Base-by-base conservation (phyloP, 2,888 invertebrate species). In the Drosophila merina region DNA sequence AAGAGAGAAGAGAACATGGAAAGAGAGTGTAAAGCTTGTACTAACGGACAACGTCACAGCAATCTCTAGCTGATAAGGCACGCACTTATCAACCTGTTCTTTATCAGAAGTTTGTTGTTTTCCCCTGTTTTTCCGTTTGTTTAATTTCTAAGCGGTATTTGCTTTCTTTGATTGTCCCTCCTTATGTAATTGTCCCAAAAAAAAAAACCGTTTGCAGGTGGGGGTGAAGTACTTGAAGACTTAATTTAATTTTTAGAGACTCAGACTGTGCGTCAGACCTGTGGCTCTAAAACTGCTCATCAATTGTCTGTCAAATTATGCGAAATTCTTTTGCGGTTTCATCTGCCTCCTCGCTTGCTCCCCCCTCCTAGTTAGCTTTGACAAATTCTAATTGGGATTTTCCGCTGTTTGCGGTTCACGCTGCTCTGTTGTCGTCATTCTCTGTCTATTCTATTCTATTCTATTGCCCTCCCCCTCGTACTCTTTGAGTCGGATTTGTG, bases 381-480 rank as follows among this genome's bases (percentile, higher is more conserved):
- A 70, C 69, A 74, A 71, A 72, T 82, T 75, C 57, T 72, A 72
- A 74, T 80, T 83, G 69, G 74, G 74, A 79, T 76, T 88, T 83
- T 83, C 77, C 70, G 68, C 49, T 57, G 55, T 54, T 67, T 64
- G 63, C 45, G 67, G 63, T 52, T 63, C 38, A 42, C 33, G 36
- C 30, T 50, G 28, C 50, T 40, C 30, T 50, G 28, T 54, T 40
- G 31, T 36, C 48, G 64, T 56, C 72, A 42, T 57, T 31, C 52
- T 57, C 9, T 20, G 20, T 20, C 20, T 20, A 20, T 20, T 20
- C 20, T 20, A 20, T 20, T 52, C 33, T 42, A 8, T 38, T 51
- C 10, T 10, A 3, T 7, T 20, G 28, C n/a, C 20, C 14, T 36
- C 26, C 10, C 28, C n/a, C 48, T 20, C 20, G 20, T 59, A 28